A percentile compares a stretch with the other conserved stretches of the same genome.
Evolutionary conservation across 2,888 invertebrate genomes (phyloP).

Genomic region (Antitype chi): DNA sequence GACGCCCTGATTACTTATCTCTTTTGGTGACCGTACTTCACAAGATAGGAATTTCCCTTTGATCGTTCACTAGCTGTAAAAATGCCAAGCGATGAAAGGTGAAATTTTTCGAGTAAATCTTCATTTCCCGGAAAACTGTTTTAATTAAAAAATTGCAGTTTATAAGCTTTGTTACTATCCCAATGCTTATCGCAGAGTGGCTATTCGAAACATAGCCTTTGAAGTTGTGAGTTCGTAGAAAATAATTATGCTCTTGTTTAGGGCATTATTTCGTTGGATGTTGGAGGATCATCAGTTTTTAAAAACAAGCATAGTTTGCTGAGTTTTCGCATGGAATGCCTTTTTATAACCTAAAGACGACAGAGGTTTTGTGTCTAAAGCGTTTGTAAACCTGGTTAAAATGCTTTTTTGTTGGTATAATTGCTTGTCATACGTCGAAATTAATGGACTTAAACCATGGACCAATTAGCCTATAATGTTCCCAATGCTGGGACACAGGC

Average conservation of each 20-base stretch:
- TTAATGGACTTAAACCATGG: too few relatives aligned
- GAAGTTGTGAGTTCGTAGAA: background rate
- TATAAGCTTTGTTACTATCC: background rate
- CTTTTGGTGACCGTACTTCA: background rate
- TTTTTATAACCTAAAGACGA: background rate
- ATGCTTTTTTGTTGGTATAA: background rate
- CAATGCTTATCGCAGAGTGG: background rate
- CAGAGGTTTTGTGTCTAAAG: too few relatives aligned
- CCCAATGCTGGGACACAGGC: too few relatives aligned
- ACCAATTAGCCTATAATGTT: too few relatives aligned
- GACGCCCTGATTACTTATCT: too few relatives aligned
- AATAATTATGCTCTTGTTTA: background rate
- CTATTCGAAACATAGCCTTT: background rate
- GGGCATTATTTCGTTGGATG: background rate
- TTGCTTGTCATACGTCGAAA: background rate
- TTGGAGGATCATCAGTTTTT: background rate
- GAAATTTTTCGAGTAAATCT: background rate
- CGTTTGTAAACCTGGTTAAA: background rate
- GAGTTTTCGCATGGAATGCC: background rate
- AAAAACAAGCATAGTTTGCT: background rate
- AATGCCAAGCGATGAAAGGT: background rate
- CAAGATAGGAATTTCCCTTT: conserved; percentile 8
- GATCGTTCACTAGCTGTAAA: background rate
- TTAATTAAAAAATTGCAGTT: background rate
- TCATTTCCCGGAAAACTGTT: background rate